Conservation (phyloP, 2,113 vertebrate species). For the Fulica atra region DNA sequence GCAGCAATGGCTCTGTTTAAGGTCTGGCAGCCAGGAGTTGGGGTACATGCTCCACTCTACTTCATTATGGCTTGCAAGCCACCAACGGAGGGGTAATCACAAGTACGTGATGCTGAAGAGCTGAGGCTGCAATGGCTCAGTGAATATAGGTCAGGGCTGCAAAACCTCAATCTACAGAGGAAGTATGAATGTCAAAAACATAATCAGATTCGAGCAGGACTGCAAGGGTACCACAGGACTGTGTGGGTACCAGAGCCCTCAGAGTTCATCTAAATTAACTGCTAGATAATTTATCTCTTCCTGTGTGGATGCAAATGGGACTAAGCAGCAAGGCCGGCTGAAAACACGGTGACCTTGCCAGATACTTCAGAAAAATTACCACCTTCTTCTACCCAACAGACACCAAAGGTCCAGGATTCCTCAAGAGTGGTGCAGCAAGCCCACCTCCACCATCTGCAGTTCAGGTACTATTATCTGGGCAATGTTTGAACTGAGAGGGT, state of each 20-base stretch:
- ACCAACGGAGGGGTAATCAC: neutral
- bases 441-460: neutral
- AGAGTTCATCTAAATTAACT: neutral
- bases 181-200: neutral
- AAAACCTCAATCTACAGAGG: neutral
- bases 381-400: neutral
- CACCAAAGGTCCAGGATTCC: neutral
- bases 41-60: neutral
- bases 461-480: neutral
- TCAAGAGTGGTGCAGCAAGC: neutral
- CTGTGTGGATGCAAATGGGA: neutral
- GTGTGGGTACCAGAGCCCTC: neutral
- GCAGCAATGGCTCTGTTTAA: neutral
- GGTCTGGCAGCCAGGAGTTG: neutral
- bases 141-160: constrained; percentile 23
- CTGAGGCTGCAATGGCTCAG: constrained; percentile 14
- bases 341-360: neutral
- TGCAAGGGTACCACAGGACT: neutral
- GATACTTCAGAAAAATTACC: neutral
- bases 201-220: neutral
- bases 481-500: neutral
- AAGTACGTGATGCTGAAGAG: neutral
- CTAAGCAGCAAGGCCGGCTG: neutral
- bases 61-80: neutral
- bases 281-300: neutral